These are phyloP conservation scores for Dolomedes plantarius DNA, from an alignment of 2,888 invertebrate species.

Conservation along the genomic window DNA sequence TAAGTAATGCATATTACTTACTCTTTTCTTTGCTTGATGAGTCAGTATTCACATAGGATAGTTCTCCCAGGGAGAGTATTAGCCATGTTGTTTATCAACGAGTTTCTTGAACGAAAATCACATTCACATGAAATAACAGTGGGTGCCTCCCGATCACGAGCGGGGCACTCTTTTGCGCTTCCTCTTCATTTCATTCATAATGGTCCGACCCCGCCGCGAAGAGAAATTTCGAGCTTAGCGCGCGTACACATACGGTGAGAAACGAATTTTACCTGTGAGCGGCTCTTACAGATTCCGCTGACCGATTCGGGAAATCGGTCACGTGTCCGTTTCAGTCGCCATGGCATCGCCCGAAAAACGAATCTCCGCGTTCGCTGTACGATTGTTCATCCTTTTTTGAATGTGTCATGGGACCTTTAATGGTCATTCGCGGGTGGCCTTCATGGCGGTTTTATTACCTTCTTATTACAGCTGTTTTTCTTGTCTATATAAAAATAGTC, in stretches of 20 bases:
- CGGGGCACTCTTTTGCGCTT: background rate
- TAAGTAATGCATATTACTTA: too few species aligned
- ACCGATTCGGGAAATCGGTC: background rate
- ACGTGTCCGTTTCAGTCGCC: background rate
- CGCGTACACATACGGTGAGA: background rate
- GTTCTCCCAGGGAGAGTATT: too few species aligned
- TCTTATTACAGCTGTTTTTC: background rate
- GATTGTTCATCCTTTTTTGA: background rate
- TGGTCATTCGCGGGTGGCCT: background rate
- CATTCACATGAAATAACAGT: too few species aligned
- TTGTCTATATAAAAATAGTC: background rate
- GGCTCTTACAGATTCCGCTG: background rate
- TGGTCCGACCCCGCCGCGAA: background rate
- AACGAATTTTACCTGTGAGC: background rate
- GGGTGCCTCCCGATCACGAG: too few species aligned
- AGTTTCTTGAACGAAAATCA: too few species aligned
- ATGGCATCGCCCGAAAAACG: background rate
- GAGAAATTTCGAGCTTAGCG: background rate
- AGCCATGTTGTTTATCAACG: too few species aligned
- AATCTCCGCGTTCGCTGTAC: background rate
- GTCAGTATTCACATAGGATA: too few species aligned
- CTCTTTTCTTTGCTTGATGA: too few species aligned
- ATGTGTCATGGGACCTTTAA: background rate
- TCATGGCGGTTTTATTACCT: background rate
- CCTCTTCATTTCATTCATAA: constrained; percentile 6